A percentile compares a stretch with the other conserved stretches of the same genome.
phyloP scores from a whole-genome alignment of 2,888 invertebrate genomes.

The Crepidodera aurea region DNA sequence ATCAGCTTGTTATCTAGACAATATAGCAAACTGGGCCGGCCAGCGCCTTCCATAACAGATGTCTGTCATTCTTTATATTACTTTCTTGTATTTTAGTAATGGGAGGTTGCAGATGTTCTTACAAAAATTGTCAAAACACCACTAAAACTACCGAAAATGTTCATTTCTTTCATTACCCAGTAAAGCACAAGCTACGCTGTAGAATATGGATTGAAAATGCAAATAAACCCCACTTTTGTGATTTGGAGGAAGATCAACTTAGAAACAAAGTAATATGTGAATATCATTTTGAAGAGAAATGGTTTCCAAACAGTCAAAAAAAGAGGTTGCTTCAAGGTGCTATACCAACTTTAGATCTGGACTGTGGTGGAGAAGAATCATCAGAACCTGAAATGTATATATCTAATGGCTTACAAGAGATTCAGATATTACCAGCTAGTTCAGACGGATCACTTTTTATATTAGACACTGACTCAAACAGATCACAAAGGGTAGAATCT shows the following conservation, averaged over 20 bases:
- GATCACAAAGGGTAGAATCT: conserved; percentile 51
- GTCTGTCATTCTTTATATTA: no score
- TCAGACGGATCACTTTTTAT: conserved; percentile 56
- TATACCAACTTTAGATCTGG: conserved; percentile 64
- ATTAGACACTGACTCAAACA: conserved; percentile 52
- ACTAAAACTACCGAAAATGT: conserved; percentile 62
- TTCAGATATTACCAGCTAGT: conserved; percentile 54
- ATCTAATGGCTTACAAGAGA: conserved; percentile 40
- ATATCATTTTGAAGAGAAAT: conserved; percentile 66
- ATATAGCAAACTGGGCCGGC: no score
- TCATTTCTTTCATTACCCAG: conserved; percentile 71
- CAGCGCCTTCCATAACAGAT: no score
- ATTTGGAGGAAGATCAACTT: conserved; percentile 67
- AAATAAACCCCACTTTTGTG: conserved; percentile 63
- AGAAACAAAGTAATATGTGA: conserved; percentile 70
- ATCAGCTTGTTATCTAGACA: no score
- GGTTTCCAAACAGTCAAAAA: conserved; percentile 65
- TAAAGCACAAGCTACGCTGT: conserved; percentile 67
- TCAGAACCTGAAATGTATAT: conserved; percentile 30
- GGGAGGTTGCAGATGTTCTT: conserved; percentile 70
- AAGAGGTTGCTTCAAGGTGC: conserved; percentile 66
- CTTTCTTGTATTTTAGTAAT: conserved; percentile 55
- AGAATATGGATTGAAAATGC: conserved; percentile 68
- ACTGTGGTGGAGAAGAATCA: conserved; percentile 42
- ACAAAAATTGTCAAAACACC: conserved; percentile 64